Conservation (phyloP, 37 sponge, comb jelly and placozoan genomes). For the Haliclona indistincta region DNA sequence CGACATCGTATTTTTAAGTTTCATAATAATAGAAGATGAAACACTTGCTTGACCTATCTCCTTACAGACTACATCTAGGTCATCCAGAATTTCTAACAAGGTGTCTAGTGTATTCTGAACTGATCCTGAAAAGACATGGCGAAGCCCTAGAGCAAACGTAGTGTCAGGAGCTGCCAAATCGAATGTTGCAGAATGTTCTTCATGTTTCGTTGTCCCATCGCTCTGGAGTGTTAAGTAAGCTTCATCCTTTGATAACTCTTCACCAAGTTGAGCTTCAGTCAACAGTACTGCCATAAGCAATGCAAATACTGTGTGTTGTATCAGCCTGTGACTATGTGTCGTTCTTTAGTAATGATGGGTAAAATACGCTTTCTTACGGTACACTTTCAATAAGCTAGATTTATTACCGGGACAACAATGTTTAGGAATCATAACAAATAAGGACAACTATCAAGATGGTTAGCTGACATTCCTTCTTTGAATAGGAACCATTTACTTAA, state of each 20-base stretch:
- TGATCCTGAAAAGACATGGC: conserved; percentile 24
- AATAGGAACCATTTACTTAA: too few relatives aligned
- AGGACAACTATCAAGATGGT: too few relatives aligned
- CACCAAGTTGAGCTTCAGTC: conserved; percentile 46
- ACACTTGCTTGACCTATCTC: background rate
- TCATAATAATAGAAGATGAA: conserved; percentile 11
- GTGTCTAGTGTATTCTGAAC: conserved; percentile 11
- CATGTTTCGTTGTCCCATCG: conserved; percentile 19
- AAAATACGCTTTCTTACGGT: too few relatives aligned
- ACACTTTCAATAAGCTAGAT: too few relatives aligned
- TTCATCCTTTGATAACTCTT: conserved; percentile 1
- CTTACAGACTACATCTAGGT: conserved; percentile 4
- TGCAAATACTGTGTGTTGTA: too few relatives aligned
- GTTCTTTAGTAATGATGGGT: too few relatives aligned
- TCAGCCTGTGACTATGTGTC: too few relatives aligned
- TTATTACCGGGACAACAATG: too few relatives aligned
- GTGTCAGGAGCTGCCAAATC: background rate
- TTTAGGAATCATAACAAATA: too few relatives aligned
- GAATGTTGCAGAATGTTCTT: conserved; percentile 5
- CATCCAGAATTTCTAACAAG: conserved; percentile 27
- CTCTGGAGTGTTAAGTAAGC: background rate
- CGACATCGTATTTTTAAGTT: conserved; percentile 59
- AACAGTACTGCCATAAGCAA: too few relatives aligned
- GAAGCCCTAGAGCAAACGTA: conserved; percentile 15
- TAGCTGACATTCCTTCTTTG: too few relatives aligned